A percentile compares a stretch with the other conserved stretches of the same genome.
Conservation (phyloP, 2,888 invertebrate species). For the Temnothorax unifasciatus region DNA sequence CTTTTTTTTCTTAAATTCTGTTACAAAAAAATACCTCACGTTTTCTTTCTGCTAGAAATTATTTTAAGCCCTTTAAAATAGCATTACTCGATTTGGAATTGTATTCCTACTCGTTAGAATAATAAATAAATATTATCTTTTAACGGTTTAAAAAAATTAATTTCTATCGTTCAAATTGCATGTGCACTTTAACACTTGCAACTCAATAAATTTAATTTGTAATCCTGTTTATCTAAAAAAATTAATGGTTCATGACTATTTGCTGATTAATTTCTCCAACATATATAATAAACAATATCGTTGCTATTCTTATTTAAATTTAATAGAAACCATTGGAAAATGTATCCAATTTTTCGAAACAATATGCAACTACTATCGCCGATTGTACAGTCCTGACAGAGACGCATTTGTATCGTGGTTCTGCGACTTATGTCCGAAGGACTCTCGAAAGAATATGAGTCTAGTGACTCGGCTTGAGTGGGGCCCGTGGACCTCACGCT, state of each 20-base stretch:
- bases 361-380: slow-evolving; percentile 11
- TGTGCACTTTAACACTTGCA: neutral
- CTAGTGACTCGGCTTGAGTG: slow-evolving; percentile 46
- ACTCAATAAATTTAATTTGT: slow-evolving; percentile 4
- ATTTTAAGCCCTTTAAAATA: neutral
- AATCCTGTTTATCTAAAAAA: neutral
- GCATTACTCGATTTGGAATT: neutral
- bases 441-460: slow-evolving; percentile 32
- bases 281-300: neutral
- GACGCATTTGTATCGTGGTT: slow-evolving; percentile 27
- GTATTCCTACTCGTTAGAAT: neutral
- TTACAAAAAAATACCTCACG: neutral
- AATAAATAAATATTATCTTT: neutral
- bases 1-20: neutral
- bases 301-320: neutral
- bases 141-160: neutral
- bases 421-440: slow-evolving; percentile 24
- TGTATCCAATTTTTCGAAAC: neutral
- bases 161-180: neutral
- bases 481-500: slow-evolving; percentile 46
- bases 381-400: slow-evolving; percentile 15
- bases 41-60: neutral
- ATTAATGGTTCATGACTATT: neutral
- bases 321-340: slow-evolving; percentile 19
- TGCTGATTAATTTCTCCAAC: neutral